Evolutionary conservation across 2,888 invertebrate genomes (phyloP), one percentile per base, ranked within the genome.

Genomic region (Callyntrura guangdongensis): DNA sequence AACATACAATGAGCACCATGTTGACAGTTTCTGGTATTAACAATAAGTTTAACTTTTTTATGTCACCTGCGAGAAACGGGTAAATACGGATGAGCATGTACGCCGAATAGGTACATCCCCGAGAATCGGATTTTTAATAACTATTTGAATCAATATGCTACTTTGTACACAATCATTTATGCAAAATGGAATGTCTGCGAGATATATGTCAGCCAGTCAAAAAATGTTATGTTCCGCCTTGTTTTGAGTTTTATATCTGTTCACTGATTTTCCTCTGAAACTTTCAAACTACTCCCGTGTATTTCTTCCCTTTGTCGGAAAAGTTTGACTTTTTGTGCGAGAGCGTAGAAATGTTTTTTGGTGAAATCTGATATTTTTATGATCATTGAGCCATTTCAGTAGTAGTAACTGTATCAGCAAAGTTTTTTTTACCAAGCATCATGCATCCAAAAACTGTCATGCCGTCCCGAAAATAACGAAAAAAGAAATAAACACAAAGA

Each of bases 1-100:
- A 9, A 22, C 14, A 61, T 53, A n/a, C 69, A 72, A 72, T 85
- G 85, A 85, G 85, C 85, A 85, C 85, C 85, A 85, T 85, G 72
- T 84, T 74, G 12, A 74, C 69, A 72, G 69, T 72, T 72, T 20
- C 36, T 36, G 36, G 36, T 6, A 72, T 72, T 36, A 36, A 2
- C 36, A 36, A 2, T 27, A n/a, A 56, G 25, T 77, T 36, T 36
- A 36, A 6, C 36, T 4, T 36, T 2, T 56, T n/a, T n/a, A n/a
- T 77, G 77, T 53, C 77, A 56, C 25, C 49, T 49, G 11, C 25
- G 36, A 36, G 36, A 6, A 36, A 4, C 36, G n/a, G n/a, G n/a
- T 36, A 36, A 36, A 36, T 36, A 36, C 36, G 36, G 36, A 36
- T 36, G 36, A 2, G 36, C 6, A 6, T 36, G 36, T 36, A 36